Conservation (phyloP, 2,797 vertebrate genomes). For the Poeciliopsis presidionis region DNA sequence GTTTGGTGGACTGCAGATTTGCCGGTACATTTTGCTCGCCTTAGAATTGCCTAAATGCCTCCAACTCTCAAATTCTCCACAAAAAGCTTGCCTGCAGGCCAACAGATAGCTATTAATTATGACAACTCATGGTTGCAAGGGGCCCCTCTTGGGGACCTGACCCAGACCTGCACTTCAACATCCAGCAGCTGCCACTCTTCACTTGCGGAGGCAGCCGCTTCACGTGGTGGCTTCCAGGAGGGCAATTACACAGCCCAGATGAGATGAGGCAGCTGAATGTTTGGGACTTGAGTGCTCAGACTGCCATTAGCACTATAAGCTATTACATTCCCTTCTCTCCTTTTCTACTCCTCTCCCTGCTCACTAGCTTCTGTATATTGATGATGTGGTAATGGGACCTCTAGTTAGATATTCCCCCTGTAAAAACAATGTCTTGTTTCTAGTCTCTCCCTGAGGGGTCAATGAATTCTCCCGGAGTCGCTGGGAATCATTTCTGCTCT, state of each 20-base stretch:
- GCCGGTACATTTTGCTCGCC: constrained; percentile 57
- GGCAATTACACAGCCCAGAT: constrained; percentile 75
- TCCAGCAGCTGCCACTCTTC: constrained; percentile 80
- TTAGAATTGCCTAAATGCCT: constrained; percentile 62
- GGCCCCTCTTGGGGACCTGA: constrained; percentile 70
- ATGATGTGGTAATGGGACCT: constrained; percentile 75
- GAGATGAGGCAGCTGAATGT: constrained; percentile 72
- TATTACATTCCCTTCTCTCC: constrained; percentile 56
- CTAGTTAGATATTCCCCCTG: constrained; percentile 74
- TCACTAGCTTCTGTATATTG: constrained; percentile 71
- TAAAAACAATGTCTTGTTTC: constrained; percentile 77
- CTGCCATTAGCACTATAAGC: constrained; percentile 72
- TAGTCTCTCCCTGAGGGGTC: constrained; percentile 74
- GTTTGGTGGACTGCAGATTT: constrained; percentile 63
- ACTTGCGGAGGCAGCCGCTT: constrained; percentile 60
- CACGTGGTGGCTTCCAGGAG: constrained; percentile 71
- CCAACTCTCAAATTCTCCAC: constrained; percentile 10
- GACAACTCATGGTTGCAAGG: constrained; percentile 73
- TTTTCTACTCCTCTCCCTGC: constrained; percentile 28
- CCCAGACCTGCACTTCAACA: constrained; percentile 67
- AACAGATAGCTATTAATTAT: constrained; percentile 79
- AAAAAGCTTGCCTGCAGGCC: constrained; percentile 42
- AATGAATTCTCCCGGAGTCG: constrained; percentile 69
- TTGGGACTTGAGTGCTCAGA: constrained; percentile 70
- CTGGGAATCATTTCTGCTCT: constrained; percentile 71